Evolutionary conservation across 1,140 invertebrate genomes (phyloP).

Genomic region (Subanguina moxae): DNA sequence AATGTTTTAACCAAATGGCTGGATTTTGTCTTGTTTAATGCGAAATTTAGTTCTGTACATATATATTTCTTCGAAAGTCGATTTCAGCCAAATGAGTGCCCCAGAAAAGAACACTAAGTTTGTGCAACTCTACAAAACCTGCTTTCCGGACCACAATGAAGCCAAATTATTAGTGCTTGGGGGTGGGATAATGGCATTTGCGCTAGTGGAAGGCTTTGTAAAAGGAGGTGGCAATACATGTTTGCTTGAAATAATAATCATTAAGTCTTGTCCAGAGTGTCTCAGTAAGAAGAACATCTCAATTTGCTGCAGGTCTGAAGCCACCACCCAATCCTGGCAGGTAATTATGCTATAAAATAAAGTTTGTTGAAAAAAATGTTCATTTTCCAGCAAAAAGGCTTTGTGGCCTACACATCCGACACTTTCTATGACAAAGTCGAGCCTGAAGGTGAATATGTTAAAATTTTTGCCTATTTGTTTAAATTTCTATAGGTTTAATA

Average conservation of each 20-base stretch:
- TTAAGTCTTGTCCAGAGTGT: slow-evolving; percentile 27
- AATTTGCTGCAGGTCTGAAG: slow-evolving; percentile 28
- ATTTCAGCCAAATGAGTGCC: too few relatives aligned
- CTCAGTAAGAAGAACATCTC: slow-evolving; percentile 20
- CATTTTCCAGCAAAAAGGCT: slow-evolving; percentile 10
- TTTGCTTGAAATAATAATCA: background rate
- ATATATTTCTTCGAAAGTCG: too few relatives aligned
- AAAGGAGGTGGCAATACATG: slow-evolving; percentile 16
- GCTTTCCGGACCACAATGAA: slow-evolving; percentile 17
- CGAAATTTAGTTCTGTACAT: too few relatives aligned
- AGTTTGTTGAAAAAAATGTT: background rate
- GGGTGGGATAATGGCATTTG: slow-evolving; percentile 37
- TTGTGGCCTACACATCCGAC: slow-evolving; percentile 5
- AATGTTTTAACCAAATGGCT: too few relatives aligned
- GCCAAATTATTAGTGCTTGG: slow-evolving; percentile 30
- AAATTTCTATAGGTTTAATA: slow-evolving; percentile 24
- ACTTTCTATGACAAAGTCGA: slow-evolving; percentile 19
- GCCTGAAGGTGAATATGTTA: slow-evolving; percentile 1
- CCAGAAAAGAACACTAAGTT: background rate
- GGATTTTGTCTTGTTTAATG: too few relatives aligned
- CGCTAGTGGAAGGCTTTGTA: slow-evolving; percentile 38
- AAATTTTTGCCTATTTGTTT: slow-evolving; percentile 3
- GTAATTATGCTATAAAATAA: slow-evolving; percentile 6
- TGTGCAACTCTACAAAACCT: slow-evolving; percentile 16
- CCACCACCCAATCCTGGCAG: slow-evolving; percentile 27